Evolutionary conservation across 1,140 invertebrate genomes (phyloP), one percentile per base, ranked within the genome.

Genomic region (Drosophila yakuba): DNA sequence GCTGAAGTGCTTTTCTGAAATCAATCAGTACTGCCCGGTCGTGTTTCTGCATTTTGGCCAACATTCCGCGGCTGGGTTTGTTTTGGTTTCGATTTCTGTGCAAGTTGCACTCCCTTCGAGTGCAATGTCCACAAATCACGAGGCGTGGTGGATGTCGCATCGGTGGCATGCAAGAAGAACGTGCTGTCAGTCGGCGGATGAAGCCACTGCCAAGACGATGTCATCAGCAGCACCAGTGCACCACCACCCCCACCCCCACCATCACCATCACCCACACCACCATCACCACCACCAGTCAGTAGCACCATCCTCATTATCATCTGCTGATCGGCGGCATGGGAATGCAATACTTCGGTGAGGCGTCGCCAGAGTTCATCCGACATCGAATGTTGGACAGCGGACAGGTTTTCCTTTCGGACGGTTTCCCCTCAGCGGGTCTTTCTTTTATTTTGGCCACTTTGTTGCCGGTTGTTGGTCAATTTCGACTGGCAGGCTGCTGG

Each of bases 21-120:
- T 44, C 17, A 48, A 20, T 10, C 7, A 3, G 41, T n/a, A n/a
- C n/a, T n/a, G n/a, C n/a, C n/a, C n/a, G n/a, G n/a, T 67, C 72
- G 47, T 10, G 47, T 10, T 55, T 15, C 15, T 15, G 20, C 11
- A n/a, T 4, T 17, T 66, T 56, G 12, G 15, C 6, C 17, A 51
- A 51, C 54, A 75, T 77, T 78, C 58, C 50, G 45, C 41, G 12
- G 8, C 44, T 47, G 57, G 64, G 17, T 71, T 58, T 86, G 69
- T 76, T 88, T 85, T 68, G 72, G 76, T 84, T 86, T 86, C 78
- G 83, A 66, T 79, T 86, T 86, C 83, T 25, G 64, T 77, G 79
- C 56, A 43, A 52, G 74, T 71, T 80, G 62, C 64, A 23, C 54
- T 74, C 59, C 52, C 51, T 54, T 61, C 45, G 84, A 76, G 83